Evolutionary conservation across 2,888 invertebrate species (phyloP).

Genomic region (Linhomoeus sp.): DNA sequence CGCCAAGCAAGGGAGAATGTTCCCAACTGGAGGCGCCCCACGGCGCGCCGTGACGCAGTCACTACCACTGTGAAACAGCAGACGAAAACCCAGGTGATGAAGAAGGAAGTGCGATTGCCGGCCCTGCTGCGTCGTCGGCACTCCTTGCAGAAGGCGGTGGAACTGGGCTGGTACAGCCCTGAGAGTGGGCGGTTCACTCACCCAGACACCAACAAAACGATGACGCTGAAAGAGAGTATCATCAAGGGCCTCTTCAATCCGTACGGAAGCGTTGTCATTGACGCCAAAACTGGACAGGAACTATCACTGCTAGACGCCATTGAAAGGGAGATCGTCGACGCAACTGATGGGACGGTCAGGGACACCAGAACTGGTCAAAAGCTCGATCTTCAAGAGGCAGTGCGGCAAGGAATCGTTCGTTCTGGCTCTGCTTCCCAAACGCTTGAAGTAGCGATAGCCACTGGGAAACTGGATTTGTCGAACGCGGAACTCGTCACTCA

Average conservation of each 20-base stretch:
- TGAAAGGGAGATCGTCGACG: constrained; percentile 30
- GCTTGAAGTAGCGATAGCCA: constrained; percentile 9
- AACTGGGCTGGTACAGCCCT: constrained; percentile 46
- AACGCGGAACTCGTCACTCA: constrained; percentile 66
- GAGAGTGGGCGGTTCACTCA: constrained; percentile 45
- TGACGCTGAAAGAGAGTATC: constrained; percentile 49
- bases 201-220: constrained; percentile 41
- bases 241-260: constrained; percentile 31
- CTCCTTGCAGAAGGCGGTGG: constrained; percentile 62
- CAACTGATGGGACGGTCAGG: constrained; percentile 28
- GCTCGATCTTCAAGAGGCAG: constrained; percentile 29
- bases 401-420: constrained; percentile 24
- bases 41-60: constrained; percentile 23
- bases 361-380: constrained; percentile 30
- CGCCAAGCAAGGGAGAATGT: constrained; percentile 59
- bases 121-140: too few species aligned
- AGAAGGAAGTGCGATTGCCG: constrained; percentile 31
- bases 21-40: constrained; percentile 23
- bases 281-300: constrained; percentile 17
- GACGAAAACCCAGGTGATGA: constrained; percentile 19
- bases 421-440: constrained; percentile 21
- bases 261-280: constrained; percentile 23
- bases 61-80: constrained; percentile 24
- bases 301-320: constrained; percentile 31
- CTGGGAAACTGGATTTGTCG: constrained; percentile 17